A percentile compares a stretch with the other conserved stretches of the same genome.
These are phyloP conservation scores for Haliclystus octoradiatus DNA, from an alignment of 30 jellyfish, hydroid and myxozoan species.

Conservation along the genomic window DNA sequence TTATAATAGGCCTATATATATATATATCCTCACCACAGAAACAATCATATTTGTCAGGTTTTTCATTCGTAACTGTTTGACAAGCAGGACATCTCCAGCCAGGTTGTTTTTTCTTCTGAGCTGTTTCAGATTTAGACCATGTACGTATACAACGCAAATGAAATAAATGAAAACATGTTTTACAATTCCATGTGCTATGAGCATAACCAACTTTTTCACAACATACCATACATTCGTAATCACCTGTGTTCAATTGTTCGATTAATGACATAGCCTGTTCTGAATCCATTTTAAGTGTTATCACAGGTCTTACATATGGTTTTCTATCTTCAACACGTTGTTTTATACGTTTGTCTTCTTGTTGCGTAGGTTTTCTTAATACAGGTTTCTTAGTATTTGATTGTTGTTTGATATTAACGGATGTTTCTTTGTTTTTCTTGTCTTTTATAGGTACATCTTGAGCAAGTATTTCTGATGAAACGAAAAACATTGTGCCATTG, in stretches of 20 bases:
- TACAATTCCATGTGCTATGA: constrained; percentile 77
- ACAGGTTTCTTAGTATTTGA: background rate
- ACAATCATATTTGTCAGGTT: constrained; percentile 70
- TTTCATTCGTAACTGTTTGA: constrained; percentile 59
- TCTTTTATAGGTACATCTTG: background rate
- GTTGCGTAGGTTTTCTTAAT: background rate
- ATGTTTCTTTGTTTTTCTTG: too few relatives aligned
- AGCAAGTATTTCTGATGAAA: background rate
- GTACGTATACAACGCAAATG: constrained; percentile 76
- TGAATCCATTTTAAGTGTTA: constrained; percentile 36
- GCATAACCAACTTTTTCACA: constrained; percentile 72
- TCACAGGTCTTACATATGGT: background rate
- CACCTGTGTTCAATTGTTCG: constrained; percentile 67
- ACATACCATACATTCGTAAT: constrained; percentile 97
- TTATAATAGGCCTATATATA: too few relatives aligned
- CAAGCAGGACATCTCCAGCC: constrained; percentile 99
- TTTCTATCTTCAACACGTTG: too few relatives aligned
- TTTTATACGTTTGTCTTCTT: background rate
- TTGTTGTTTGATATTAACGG: background rate
- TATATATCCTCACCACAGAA: constrained; percentile 99
- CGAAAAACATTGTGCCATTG: background rate
- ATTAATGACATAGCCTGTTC: constrained; percentile 75
- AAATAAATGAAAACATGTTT: constrained; percentile 76
- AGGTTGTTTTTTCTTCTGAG: constrained; percentile 42
- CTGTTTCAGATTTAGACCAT: constrained; percentile 78